Evolutionary conservation across 2,113 vertebrate genomes (phyloP), one percentile per base, ranked within the genome.

Genomic region (Collichthys lucidus): DNA sequence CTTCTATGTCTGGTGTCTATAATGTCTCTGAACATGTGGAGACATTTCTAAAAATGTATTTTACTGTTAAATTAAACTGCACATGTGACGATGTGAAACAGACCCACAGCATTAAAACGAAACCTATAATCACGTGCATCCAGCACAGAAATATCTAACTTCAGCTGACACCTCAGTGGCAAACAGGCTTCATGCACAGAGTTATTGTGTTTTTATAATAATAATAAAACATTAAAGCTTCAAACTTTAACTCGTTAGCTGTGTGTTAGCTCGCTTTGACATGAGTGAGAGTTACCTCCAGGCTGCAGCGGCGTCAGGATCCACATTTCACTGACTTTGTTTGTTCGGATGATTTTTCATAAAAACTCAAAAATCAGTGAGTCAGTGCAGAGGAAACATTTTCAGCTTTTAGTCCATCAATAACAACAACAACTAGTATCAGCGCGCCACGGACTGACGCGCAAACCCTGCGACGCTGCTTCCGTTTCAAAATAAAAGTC

Each of bases 321-420:
- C 95, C 95, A 96, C 95, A 96, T 96, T 22, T 26, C 67, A 35
- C 2, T 26, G 19, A 9, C 35, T 40, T 40, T 6, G 8, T 11
- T 11, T 16, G 0, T 29, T 29, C 4, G 14, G 24, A 5, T 60
- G 12, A 9, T 4, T 47, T 52, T 49, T 64, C 9, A 17, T 55
- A 0, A 3, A 0, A 3, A 65, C 20, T 7, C 4, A 68, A 80
- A 53, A 2, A 46, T 1, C 31, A 71, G 14, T 0, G 11, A 19
- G 0, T 59, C 2, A 40, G 9, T 3, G 55, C 14, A 53, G 44
- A 11, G 0, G 2, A 20, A 67, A 11, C 17, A 62, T 56, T 76
- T 69, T 35, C 26, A 26, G 4, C 16, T 15, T 20, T 12, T 0
- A 46, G 2, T 3, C 15, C 12, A 46, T 14, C 7, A 63, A 1